A percentile compares a stretch with the other conserved stretches of the same genome.
Conservation (phyloP, 2,888 invertebrate genomes). For the Gisinianus flammeolus region DNA sequence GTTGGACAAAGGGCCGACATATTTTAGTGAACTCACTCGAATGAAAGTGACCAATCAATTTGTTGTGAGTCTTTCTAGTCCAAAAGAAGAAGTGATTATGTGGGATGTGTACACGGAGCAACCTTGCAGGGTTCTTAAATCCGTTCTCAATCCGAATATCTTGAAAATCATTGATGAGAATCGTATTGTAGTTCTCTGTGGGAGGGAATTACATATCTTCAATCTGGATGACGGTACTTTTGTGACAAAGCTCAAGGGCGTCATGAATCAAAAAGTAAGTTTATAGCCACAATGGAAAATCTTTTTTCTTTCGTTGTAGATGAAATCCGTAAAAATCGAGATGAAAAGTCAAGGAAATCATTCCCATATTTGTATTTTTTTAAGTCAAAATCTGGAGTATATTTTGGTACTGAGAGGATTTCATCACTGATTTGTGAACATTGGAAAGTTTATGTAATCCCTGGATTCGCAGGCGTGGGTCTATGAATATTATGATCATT, state of each 20-base stretch:
- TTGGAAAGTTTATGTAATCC: no score
- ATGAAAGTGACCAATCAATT: conserved; percentile 73
- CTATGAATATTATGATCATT: no score
- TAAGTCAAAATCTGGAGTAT: no score
- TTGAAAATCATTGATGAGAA: conserved; percentile 74
- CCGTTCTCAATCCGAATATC: conserved; percentile 78
- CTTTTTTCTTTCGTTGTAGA: no score
- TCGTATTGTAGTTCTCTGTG: conserved; percentile 79
- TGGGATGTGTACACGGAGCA: conserved; percentile 74
- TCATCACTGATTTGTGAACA: no score
- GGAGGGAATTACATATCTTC: conserved; percentile 79
- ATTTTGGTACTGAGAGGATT: no score
- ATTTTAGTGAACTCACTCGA: conserved; percentile 69
- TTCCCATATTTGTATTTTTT: no score
- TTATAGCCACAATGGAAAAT: no score
- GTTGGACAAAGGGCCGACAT: conserved; percentile 58
- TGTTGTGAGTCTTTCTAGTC: conserved; percentile 76
- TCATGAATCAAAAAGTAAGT: conserved; percentile 9
- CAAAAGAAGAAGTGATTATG: conserved; percentile 77
- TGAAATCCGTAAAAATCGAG: no score
- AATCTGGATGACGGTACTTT: conserved; percentile 77
- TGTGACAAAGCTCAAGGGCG: conserved; percentile 75
- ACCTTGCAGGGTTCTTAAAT: conserved; percentile 73
- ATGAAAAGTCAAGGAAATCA: no score
- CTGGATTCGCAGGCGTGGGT: no score